Evolutionary conservation across 2,888 invertebrate genomes (phyloP), one percentile per base, ranked within the genome.

Genomic region (Trichopoda pennipes): DNA sequence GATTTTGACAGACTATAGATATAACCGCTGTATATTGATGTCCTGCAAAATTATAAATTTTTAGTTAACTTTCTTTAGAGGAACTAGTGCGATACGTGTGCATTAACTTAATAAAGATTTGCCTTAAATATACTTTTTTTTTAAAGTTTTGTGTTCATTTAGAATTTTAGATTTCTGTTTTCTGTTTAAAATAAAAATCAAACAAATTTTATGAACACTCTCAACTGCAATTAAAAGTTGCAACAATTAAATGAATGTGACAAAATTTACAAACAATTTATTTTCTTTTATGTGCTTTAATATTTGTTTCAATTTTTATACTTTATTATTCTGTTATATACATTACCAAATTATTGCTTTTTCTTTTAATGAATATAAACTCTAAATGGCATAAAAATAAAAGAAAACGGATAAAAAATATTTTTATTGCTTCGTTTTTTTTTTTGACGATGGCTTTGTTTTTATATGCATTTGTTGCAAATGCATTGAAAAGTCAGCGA

Each of bases 401-500:
- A 28, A 28, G 6, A 1, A 42, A 42, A 53, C n/a, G n/a, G 7
- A 2, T 6, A 23, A 19, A 14, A 74, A 53, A 63, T 60, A 60
- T 23, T 51, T 49, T 38, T 12, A 51, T 14, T 6, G 10, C 28
- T n/a, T n/a, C n/a, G 38, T 9, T 32, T 47, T 64, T 60, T 23
- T n/a, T n/a, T n/a, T n/a, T n/a, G n/a, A n/a, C 19, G 17, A 17
- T 44, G 17, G 23, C 38, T 38, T 44, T n/a, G n/a, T n/a, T n/a
- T 68, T 74, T 56, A 35, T 7, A 42, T 51, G 14, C n/a, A 17
- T 38, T 61, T 77, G 61, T 61, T 19, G 21, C 51, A 76, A 77
- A 56, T 77, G 16, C 63, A 56, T 23, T 58, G 49, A 58, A 63
- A 77, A 77, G 28, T 77, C 69, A 69, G 61, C 69, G 68, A 44